Conservation (phyloP, 2,113 vertebrate species). For the Erpornis zantholeuca region DNA sequence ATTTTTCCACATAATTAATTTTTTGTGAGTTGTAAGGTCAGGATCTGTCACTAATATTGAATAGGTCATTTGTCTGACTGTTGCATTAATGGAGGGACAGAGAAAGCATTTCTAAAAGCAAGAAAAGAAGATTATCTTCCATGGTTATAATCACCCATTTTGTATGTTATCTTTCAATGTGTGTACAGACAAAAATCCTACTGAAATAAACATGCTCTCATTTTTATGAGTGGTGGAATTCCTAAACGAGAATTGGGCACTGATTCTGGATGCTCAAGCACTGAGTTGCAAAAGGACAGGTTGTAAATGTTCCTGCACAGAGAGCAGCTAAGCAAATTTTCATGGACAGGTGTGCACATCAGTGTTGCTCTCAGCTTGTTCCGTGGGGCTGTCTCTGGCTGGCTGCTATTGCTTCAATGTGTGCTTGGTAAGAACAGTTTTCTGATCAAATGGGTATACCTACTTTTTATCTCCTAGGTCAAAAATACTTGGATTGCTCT, state of each 20-base stretch:
- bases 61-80: not conserved
- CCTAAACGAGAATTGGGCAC: not conserved
- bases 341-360: not conserved
- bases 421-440: not conserved
- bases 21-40: not conserved
- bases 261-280: not conserved
- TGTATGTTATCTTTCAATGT: not conserved
- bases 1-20: not conserved
- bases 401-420: not conserved
- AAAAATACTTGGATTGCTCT: not conserved
- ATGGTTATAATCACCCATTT: not conserved
- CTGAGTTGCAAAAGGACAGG: not conserved
- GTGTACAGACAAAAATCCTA: not conserved
- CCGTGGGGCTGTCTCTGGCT: not conserved
- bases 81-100: not conserved
- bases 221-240: not conserved
- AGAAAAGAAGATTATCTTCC: not conserved
- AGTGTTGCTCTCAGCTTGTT: not conserved
- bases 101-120: not conserved
- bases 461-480: not conserved
- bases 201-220: not conserved
- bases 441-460: not conserved
- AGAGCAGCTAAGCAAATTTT: not conserved
- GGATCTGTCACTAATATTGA: not conserved
- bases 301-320: not conserved